Conservation (phyloP, 2,797 vertebrate genomes). For the Manis crassicaudata region DNA sequence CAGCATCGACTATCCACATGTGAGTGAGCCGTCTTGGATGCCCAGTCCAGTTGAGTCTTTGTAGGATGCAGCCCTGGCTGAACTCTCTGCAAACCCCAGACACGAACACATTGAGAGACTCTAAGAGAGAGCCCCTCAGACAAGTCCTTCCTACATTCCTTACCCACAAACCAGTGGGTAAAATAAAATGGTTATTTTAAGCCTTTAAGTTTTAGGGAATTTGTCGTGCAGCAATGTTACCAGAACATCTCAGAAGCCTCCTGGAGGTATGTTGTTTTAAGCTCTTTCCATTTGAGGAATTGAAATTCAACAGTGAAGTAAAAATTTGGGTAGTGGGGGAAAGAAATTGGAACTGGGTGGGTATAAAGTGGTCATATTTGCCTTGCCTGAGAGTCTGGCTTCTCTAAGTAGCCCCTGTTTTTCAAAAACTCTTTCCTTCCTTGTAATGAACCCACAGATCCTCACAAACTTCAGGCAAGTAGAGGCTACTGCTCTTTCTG, state of each 20-base stretch:
- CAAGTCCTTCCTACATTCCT: not conserved
- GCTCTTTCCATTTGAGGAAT: not conserved
- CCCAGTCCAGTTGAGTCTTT: not conserved
- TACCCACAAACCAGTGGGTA: not conserved
- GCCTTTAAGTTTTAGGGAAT: not conserved
- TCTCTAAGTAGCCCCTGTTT: not conserved
- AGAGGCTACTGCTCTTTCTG: not conserved
- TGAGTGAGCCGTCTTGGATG: not conserved
- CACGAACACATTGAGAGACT: not conserved
- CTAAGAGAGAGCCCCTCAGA: not conserved
- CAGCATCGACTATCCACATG: not conserved
- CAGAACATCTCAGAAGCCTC: not conserved
- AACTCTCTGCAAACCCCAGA: not conserved
- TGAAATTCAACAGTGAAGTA: not conserved
- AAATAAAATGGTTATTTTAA: slow-evolving; percentile 3
- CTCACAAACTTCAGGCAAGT: not conserved
- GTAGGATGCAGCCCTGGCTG: fast-evolving
- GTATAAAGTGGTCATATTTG: not conserved
- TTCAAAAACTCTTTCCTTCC: not conserved
- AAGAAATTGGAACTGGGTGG: not conserved
- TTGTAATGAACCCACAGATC: not conserved
- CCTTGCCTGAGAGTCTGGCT: not conserved
- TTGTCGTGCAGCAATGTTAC: not conserved
- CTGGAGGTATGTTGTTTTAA: not conserved
- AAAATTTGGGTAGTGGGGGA: not conserved